phyloP scores from a whole-genome alignment of 2,113 vertebrate species.

The Pachyramphus minor region DNA sequence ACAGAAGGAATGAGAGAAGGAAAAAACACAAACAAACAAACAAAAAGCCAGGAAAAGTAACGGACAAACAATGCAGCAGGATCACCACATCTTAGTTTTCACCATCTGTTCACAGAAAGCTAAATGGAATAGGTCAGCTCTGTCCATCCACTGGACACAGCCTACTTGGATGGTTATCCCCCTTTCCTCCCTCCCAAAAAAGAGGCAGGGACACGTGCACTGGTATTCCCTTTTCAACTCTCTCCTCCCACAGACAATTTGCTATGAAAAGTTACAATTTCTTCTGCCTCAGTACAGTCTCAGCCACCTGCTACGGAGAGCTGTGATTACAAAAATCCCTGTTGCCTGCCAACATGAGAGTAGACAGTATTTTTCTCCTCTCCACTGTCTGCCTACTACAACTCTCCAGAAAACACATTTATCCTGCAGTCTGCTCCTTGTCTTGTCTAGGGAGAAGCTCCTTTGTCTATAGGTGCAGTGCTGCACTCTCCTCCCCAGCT shows the following conservation, averaged over 20 bases:
- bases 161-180: neutral
- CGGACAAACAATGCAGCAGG: conserved; percentile 46
- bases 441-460: neutral
- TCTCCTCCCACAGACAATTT: neutral
- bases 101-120: conserved; percentile 38
- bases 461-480: neutral
- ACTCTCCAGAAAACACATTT: neutral
- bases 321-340: neutral
- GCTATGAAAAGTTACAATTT: neutral
- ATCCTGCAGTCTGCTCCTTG: neutral
- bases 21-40: conserved; percentile 37
- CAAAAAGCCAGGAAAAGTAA: conserved; percentile 66
- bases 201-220: neutral
- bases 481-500: neutral
- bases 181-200: neutral
- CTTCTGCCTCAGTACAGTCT: neutral
- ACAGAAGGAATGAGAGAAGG: conserved; percentile 51
- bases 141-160: neutral
- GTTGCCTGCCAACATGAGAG: neutral
- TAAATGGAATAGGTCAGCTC: neutral
- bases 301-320: neutral
- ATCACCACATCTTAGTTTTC: conserved; percentile 24
- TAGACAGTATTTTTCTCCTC: neutral
- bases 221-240: neutral
- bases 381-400: neutral